Conservation (phyloP, 1,140 invertebrate species). For the Tyrophagus putrescentiae region DNA sequence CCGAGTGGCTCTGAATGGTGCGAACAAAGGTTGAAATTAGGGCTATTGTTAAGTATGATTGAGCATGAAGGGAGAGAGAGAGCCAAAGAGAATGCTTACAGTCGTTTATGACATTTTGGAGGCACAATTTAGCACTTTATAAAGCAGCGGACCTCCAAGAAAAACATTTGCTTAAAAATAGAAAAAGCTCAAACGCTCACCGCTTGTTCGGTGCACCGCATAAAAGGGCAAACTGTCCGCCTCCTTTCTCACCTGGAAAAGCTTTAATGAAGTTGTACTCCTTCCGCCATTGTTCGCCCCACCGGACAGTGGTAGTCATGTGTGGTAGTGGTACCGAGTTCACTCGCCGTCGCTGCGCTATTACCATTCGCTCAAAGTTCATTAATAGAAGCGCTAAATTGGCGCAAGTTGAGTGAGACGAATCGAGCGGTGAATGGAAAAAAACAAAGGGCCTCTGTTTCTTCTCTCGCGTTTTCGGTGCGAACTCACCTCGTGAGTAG, state of each 20-base stretch:
- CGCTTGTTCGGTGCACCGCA: neutral
- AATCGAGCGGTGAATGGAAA: neutral
- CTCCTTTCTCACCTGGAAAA: neutral
- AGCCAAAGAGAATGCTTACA: constrained; percentile 1
- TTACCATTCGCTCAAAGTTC: neutral
- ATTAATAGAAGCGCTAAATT: constrained; percentile 13
- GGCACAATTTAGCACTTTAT: constrained; percentile 13
- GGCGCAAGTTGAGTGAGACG: constrained; percentile 8
- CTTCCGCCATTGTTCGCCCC: constrained; percentile 6
- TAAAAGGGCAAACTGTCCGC: constrained; percentile 5
- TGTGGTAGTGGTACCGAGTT: no score
- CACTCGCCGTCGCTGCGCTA: no score
- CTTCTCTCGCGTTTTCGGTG: no score
- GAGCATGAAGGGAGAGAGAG: constrained; percentile 12
- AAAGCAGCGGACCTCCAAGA: constrained; percentile 9
- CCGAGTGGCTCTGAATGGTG: neutral
- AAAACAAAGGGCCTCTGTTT: no score
- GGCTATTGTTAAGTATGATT: constrained; percentile 12
- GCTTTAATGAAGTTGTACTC: constrained; percentile 13
- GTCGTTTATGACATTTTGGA: constrained; percentile 14
- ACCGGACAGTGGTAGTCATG: no score
- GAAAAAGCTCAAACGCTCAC: no score
- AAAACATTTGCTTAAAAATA: constrained; percentile 13
- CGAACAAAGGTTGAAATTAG: constrained; percentile 10
- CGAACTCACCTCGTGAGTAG: no score